phyloP scores from a whole-genome alignment of 2,113 vertebrate genomes.

The Pterocles gutturalis region DNA sequence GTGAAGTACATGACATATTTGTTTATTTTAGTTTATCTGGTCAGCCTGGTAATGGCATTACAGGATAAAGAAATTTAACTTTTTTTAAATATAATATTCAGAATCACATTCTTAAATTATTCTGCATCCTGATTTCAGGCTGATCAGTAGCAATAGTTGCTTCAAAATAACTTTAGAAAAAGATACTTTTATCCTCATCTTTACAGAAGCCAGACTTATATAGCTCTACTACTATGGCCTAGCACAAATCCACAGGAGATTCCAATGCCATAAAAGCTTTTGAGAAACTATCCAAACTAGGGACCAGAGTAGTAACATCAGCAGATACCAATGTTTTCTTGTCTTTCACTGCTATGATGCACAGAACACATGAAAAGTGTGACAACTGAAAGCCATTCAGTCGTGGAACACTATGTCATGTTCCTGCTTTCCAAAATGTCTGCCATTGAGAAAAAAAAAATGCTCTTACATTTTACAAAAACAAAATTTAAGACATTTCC shows the following conservation, averaged over 20 bases:
- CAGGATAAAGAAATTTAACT: neutral
- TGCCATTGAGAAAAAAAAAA: neutral
- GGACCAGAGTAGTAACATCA: neutral
- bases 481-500: neutral
- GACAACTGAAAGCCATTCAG: neutral
- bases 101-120: neutral
- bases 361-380: neutral
- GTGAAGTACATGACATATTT: neutral
- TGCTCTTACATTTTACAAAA: neutral
- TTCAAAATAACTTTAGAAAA: neutral
- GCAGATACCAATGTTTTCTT: neutral
- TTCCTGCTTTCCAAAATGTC: neutral
- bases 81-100: neutral
- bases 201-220: neutral
- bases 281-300: neutral
- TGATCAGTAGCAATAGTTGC: neutral
- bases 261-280: neutral
- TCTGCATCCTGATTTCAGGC: neutral
- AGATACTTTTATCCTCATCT: neutral
- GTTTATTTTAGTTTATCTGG: neutral
- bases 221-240: neutral
- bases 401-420: neutral
- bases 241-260: neutral
- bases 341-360: neutral
- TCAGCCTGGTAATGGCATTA: neutral